These are phyloP conservation scores for Myotis pilosus DNA, from an alignment of 2,797 vertebrate species.

Conservation along the genomic window DNA sequence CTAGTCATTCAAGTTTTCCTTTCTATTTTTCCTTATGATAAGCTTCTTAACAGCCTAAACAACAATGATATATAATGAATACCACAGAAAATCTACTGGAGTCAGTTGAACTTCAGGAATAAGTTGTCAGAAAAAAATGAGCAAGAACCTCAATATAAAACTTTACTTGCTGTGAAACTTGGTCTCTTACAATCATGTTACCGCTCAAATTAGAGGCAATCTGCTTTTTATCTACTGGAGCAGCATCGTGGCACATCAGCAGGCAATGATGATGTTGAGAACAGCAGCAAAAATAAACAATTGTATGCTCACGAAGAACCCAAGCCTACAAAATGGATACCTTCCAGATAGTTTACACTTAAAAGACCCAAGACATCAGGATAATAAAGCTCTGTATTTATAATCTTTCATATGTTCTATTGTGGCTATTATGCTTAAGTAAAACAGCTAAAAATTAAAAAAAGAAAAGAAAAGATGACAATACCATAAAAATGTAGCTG, in stretches of 20 bases:
- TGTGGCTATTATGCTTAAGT: constrained; percentile 75
- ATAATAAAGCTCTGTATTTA: constrained; percentile 75
- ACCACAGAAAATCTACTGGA: constrained; percentile 52
- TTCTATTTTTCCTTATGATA: constrained; percentile 54
- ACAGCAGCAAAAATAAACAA: constrained; percentile 78
- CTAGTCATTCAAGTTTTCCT: constrained; percentile 71
- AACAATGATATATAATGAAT: constrained; percentile 50
- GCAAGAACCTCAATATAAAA: constrained; percentile 63
- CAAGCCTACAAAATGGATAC: neutral
- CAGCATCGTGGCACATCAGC: constrained; percentile 85
- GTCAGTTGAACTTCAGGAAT: constrained; percentile 50
- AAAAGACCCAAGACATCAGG: constrained; percentile 73
- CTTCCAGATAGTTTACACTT: constrained; percentile 51
- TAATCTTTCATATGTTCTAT: constrained; percentile 70
- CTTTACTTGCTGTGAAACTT: constrained; percentile 52
- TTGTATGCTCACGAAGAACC: constrained; percentile 35
- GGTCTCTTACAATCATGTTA: constrained; percentile 48
- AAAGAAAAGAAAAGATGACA: constrained; percentile 77
- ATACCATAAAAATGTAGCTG: constrained; percentile 79
- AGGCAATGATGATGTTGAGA: constrained; percentile 74
- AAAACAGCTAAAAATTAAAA: constrained; percentile 79
- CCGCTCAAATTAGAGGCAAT: constrained; percentile 60
- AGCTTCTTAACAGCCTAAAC: constrained; percentile 56
- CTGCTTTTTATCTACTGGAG: constrained; percentile 68
- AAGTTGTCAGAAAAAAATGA: constrained; percentile 50